Conservation (phyloP, 1,140 invertebrate species). For the Mycetomoellerius zeteki region DNA sequence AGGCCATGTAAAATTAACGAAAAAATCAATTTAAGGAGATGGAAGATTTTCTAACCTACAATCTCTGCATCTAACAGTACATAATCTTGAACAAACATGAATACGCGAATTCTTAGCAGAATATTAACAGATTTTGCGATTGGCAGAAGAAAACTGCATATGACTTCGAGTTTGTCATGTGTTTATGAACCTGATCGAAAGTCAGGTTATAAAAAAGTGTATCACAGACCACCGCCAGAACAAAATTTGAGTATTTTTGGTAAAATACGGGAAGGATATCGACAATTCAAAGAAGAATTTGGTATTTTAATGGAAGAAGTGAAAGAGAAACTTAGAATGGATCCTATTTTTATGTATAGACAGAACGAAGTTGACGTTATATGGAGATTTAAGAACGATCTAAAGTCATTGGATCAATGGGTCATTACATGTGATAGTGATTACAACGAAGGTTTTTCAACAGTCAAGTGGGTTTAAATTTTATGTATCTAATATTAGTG, state of each 20-base stretch:
- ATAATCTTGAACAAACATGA: slow-evolving; percentile 15
- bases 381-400: slow-evolving; percentile 90
- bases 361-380: slow-evolving; percentile 90
- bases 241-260: slow-evolving; percentile 76
- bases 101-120: background rate
- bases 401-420: slow-evolving; percentile 91
- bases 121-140: slow-evolving; percentile 8
- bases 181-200: background rate
- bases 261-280: slow-evolving; percentile 88
- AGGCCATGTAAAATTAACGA: slow-evolving; percentile 20
- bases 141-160: slow-evolving; percentile 42
- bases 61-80: background rate
- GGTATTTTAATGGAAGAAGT: slow-evolving; percentile 90
- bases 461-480: slow-evolving; percentile 84
- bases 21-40: background rate
- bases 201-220: background rate
- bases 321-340: slow-evolving; percentile 88
- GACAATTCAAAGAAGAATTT: slow-evolving; percentile 90
- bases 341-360: slow-evolving; percentile 88
- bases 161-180: background rate
- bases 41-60: background rate
- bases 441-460: slow-evolving; percentile 93
- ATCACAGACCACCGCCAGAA: slow-evolving; percentile 39
- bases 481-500: background rate
- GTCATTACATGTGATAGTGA: slow-evolving; percentile 92